Evolutionary conservation across 1,140 invertebrate genomes (phyloP).

Genomic region (Ruditapes philippinarum): DNA sequence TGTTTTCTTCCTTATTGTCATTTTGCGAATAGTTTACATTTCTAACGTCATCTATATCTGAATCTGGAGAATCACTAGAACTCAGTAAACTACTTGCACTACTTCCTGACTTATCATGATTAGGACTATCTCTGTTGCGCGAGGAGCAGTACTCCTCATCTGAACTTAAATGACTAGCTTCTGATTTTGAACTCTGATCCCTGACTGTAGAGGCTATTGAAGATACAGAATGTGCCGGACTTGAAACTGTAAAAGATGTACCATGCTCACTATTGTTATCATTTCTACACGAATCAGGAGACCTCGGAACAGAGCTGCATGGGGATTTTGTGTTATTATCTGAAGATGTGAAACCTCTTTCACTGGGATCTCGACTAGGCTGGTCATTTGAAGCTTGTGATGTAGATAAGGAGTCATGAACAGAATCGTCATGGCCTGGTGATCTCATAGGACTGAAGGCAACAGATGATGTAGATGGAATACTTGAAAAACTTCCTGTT

Average conservation of each 20-base stretch:
- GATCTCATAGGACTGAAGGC: neutral
- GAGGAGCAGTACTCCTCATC: neutral
- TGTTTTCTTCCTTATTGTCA: neutral
- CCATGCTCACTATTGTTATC: neutral
- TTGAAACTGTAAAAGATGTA: neutral
- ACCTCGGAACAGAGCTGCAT: neutral
- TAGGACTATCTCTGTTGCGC: no score
- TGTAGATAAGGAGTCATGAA: neutral
- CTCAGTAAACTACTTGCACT: neutral
- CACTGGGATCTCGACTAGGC: neutral
- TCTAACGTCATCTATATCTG: neutral
- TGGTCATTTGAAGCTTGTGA: neutral
- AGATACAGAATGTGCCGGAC: neutral
- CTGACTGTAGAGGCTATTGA: neutral
- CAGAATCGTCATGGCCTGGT: neutral
- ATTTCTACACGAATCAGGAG: neutral
- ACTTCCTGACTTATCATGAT: neutral
- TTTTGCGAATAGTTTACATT: neutral
- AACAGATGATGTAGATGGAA: constrained; percentile 34
- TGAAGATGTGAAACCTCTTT: neutral
- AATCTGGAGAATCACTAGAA: neutral
- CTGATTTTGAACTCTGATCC: neutral
- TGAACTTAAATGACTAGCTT: neutral
- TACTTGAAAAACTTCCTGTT: constrained; percentile 41
- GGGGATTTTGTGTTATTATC: neutral